phyloP scores from a whole-genome alignment of 2,797 vertebrate species.

The Gymnoscopelus microlampas region DNA sequence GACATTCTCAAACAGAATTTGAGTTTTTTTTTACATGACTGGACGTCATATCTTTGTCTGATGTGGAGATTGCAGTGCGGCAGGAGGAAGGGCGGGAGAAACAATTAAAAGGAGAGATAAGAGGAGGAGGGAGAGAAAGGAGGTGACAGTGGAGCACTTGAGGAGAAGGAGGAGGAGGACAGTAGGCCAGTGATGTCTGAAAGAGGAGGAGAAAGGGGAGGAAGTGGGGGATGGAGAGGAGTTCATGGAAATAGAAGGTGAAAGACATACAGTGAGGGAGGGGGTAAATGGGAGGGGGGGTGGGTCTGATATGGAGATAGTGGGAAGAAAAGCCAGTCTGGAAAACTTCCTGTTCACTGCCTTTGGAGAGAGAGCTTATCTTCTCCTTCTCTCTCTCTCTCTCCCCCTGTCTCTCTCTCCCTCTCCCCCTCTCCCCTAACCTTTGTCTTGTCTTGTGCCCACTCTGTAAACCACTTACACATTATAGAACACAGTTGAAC shows the following conservation, averaged over 20 bases:
- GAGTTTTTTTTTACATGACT: neutral
- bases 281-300: neutral
- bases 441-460: too few species aligned
- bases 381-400: slow-evolving; percentile 1
- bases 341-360: slow-evolving; percentile 60
- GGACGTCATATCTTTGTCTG: slow-evolving; percentile 20
- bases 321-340: slow-evolving; percentile 52
- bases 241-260: too few species aligned
- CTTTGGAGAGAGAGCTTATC: slow-evolving; percentile 33
- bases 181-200: slow-evolving; percentile 12
- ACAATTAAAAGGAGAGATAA: slow-evolving; percentile 34
- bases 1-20: neutral
- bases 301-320: slow-evolving; percentile 57
- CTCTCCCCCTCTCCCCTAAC: neutral
- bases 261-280: neutral
- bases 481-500: too few species aligned
- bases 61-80: slow-evolving; percentile 5
- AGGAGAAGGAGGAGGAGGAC: neutral
- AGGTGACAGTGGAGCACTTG: slow-evolving; percentile 26
- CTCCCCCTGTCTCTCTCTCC: neutral
- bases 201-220: slow-evolving; percentile 7
- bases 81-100: slow-evolving; percentile 19
- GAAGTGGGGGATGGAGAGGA: neutral
- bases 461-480: too few species aligned
- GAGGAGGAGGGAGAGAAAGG: slow-evolving; percentile 15